Conservation (phyloP, 1,140 invertebrate species). For the Matsumurasca onukii region DNA sequence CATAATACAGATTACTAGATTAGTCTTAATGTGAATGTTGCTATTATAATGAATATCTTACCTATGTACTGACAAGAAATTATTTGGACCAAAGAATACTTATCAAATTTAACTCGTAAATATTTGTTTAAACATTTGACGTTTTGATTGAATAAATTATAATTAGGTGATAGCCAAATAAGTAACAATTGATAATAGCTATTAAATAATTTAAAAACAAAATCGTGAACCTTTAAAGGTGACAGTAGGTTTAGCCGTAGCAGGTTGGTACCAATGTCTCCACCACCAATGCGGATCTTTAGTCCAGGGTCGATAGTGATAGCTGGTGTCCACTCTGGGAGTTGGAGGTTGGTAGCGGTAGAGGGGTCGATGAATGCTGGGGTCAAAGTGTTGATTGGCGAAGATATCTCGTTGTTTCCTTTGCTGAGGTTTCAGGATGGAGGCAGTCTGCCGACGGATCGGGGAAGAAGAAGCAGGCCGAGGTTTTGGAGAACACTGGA, state of each 20-base stretch:
- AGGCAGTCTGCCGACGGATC: constrained; percentile 49
- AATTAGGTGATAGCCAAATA: no score
- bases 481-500: constrained; percentile 40
- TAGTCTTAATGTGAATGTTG: no score
- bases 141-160: no score
- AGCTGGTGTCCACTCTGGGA: constrained; percentile 18
- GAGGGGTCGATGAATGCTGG: constrained; percentile 68
- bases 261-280: constrained; percentile 29
- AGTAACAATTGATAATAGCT: no score
- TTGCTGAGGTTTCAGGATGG: constrained; percentile 60
- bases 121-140: no score
- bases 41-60: no score
- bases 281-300: constrained; percentile 37
- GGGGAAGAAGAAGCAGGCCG: constrained; percentile 51
- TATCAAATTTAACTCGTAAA: no score
- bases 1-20: no score
- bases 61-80: no score
- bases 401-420: constrained; percentile 59
- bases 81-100: no score
- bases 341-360: constrained; percentile 69
- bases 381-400: constrained; percentile 69
- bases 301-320: constrained; percentile 42
- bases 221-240: constrained; percentile 71
- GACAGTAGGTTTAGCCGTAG: constrained; percentile 56
- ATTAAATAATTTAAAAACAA: no score